Conservation (phyloP, 2,888 invertebrate species). For the Zhuqinia jingwanae region DNA sequence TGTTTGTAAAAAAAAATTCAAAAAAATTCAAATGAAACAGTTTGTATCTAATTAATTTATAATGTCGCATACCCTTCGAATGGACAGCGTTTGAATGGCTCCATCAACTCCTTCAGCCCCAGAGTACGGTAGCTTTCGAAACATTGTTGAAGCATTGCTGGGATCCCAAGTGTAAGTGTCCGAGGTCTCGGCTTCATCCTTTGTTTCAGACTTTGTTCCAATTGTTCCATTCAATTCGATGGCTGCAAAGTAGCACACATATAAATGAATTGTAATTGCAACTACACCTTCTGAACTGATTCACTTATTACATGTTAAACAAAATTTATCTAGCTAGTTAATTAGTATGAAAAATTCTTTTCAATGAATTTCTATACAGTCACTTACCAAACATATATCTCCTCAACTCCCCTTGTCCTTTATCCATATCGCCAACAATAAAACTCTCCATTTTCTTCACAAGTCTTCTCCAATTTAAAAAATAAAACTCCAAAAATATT, state of each 20-base stretch:
- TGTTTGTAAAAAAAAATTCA: not conserved
- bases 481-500: too few species aligned
- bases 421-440: not conserved
- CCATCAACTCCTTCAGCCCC: too few species aligned
- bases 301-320: too few species aligned
- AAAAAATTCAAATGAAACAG: not conserved
- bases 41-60: not conserved
- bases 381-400: slow-evolving; percentile 60
- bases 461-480: too few species aligned
- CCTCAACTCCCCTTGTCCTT: not conserved
- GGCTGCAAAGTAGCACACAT: not conserved
- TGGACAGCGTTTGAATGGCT: too few species aligned
- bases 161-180: slow-evolving; percentile 8
- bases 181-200: not conserved
- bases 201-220: slow-evolving; percentile 8
- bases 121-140: too few species aligned
- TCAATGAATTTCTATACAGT: too few species aligned
- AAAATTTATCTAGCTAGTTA: too few species aligned
- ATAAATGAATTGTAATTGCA: too few species aligned
- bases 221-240: slow-evolving; percentile 20
- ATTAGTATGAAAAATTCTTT: too few species aligned
- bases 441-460: not conserved
- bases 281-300: too few species aligned
- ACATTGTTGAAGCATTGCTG: not conserved
- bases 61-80: slow-evolving; percentile 44